These are phyloP conservation scores for Bolinopsis microptera DNA, from an alignment of 37 sponge, comb jelly and placozoan species.

Conservation along the genomic window DNA sequence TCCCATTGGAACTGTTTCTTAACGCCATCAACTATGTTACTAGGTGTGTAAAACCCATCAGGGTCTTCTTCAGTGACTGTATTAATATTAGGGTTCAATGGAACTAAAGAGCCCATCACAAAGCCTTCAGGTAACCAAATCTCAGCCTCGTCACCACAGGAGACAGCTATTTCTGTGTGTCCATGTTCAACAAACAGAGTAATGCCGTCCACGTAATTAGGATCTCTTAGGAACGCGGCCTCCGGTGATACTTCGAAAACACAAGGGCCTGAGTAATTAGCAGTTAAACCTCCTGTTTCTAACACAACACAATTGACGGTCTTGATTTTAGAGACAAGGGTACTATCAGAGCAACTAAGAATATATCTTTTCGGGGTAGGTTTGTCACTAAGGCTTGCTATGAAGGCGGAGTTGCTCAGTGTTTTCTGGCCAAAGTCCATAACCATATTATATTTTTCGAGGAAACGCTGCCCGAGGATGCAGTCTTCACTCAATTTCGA, in stretches of 20 bases:
- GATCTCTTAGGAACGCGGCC: not conserved
- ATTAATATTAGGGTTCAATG: not conserved
- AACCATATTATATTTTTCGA: not conserved
- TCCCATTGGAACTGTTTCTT: not conserved
- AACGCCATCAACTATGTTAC: not conserved
- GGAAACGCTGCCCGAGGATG: constrained; percentile 14
- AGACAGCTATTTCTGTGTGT: not conserved
- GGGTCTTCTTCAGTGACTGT: not conserved
- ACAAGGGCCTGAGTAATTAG: not conserved
- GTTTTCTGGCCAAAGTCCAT: not conserved
- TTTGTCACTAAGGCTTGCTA: not conserved
- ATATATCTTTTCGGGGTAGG: not conserved
- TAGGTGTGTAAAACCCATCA: not conserved
- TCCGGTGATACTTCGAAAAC: not conserved
- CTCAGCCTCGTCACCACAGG: not conserved
- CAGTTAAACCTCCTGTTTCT: not conserved
- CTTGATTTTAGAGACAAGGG: not conserved
- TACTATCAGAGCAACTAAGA: not conserved
- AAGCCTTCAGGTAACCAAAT: not conserved
- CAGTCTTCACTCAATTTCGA: not conserved
- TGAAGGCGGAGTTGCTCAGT: not conserved
- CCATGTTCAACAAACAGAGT: constrained; percentile 25
- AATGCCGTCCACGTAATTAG: not conserved
- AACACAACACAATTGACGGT: not conserved
- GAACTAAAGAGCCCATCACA: not conserved